Base-by-base conservation (phyloP, 2,888 invertebrate species). In the Nysson spinosus region DNA sequence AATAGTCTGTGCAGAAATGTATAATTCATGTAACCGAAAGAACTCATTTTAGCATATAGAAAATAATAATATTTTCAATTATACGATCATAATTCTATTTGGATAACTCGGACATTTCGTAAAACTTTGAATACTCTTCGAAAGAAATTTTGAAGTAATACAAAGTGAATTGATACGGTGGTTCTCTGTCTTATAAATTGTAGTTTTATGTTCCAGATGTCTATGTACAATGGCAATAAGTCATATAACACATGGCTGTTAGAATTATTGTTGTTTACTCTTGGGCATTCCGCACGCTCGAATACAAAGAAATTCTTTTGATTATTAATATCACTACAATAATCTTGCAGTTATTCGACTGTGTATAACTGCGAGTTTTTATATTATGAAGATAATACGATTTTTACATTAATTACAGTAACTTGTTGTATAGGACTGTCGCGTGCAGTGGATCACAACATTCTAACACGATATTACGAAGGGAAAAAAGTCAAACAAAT, bases 201-300 rank as follows among this genome's bases (percentile, higher is more conserved):
- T 44, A 64, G 43, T 26, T 63, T 64, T 72, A 57, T 47, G 57
- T 72, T 72, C 43, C 72, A 57, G 34, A 50, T 63, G 30, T 63
- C 39, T 60, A 40, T 61, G 22, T 67, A 69, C 28, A 64, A 54
- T 51, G 55, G 69, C 44, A 37, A 55, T 55, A 11, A 46, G 30
- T 49, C 40, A 44, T 35, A 9, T 12, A 19, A 17, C 40, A 37
- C 55, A 63, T 47, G 63, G 56, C 63, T 64, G 57, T 69, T 67
- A 58, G 46, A 16, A 35, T 73, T 69, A 73, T 56, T 73, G 61
- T 72, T 72, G 60, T 63, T 69, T 66, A 69, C 62, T 54, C 60
- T 51, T 49, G 69, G 44, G 72, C 63, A 69, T 73, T 69, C 51
- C 72, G 42, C 44, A 43, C 50, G 46, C 43, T 67, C 42, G 46